phyloP scores from a whole-genome alignment of 2,113 vertebrate genomes.

The Ailurus styani region DNA sequence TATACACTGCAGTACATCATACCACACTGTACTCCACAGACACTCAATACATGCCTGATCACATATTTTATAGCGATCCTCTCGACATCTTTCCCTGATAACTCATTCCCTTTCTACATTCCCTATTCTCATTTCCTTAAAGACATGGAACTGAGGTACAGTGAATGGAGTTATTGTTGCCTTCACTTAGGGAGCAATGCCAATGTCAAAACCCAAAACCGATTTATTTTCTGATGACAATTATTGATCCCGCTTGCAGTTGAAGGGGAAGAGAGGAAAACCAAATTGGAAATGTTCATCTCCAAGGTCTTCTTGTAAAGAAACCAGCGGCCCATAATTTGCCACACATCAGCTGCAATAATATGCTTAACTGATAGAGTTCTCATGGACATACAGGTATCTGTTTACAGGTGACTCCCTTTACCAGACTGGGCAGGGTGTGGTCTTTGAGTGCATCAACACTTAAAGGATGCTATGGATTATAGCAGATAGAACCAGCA shows the following conservation, averaged over 20 bases:
- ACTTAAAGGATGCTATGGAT: neutral
- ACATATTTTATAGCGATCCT: neutral
- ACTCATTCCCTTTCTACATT: neutral
- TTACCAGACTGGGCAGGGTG: neutral
- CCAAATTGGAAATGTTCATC: neutral
- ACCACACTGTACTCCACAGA: neutral
- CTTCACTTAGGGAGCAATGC: neutral
- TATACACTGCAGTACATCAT: neutral
- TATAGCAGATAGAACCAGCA: neutral
- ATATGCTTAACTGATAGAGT: neutral
- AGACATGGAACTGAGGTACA: neutral
- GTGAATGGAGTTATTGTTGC: neutral
- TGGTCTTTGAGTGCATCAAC: neutral
- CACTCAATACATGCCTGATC: neutral
- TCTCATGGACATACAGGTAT: neutral
- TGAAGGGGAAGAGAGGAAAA: neutral
- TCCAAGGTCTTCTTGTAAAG: neutral
- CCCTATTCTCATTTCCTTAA: neutral
- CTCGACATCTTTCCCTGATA: neutral
- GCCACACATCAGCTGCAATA: neutral
- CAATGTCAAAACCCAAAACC: constrained; percentile 17
- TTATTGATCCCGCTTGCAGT: neutral
- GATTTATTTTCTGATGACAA: constrained; percentile 3
- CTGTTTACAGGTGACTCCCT: neutral
- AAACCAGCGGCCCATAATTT: neutral